These are phyloP conservation scores for Pandemis heparana DNA, from an alignment of 2,888 invertebrate genomes.

Conservation along the genomic window DNA sequence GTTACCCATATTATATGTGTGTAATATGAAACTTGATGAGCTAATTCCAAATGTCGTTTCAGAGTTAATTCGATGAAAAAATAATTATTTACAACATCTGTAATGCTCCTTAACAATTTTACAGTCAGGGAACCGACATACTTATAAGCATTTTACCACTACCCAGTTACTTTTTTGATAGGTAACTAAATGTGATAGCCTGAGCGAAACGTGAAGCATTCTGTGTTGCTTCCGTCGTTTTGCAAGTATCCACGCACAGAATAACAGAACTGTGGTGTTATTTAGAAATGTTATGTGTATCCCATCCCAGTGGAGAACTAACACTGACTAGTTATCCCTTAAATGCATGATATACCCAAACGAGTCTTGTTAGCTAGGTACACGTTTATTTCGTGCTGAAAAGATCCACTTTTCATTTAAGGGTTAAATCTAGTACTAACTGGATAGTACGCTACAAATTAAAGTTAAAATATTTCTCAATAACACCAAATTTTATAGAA, in stretches of 20 bases:
- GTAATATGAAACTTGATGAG: too few relatives aligned
- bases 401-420: too few relatives aligned
- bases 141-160: neutral
- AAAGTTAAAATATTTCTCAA: slow-evolving; percentile 13
- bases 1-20: too few relatives aligned
- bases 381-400: too few relatives aligned
- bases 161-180: neutral
- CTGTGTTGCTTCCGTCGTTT: neutral
- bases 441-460: neutral
- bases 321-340: neutral
- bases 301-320: neutral
- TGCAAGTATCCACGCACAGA: slow-evolving; percentile 18
- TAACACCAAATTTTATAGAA: slow-evolving; percentile 7
- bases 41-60: too few relatives aligned
- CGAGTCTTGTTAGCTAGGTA: too few relatives aligned
- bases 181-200: neutral
- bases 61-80: too few relatives aligned
- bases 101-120: neutral
- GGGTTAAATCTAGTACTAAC: neutral
- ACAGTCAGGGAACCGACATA: too few relatives aligned
- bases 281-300: slow-evolving; percentile 11
- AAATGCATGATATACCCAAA: too few relatives aligned
- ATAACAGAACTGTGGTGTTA: neutral
- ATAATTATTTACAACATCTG: too few relatives aligned
- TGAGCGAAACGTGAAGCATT: neutral